phyloP scores from a whole-genome alignment of 1,140 invertebrate species.

The Coelopa frigida region DNA sequence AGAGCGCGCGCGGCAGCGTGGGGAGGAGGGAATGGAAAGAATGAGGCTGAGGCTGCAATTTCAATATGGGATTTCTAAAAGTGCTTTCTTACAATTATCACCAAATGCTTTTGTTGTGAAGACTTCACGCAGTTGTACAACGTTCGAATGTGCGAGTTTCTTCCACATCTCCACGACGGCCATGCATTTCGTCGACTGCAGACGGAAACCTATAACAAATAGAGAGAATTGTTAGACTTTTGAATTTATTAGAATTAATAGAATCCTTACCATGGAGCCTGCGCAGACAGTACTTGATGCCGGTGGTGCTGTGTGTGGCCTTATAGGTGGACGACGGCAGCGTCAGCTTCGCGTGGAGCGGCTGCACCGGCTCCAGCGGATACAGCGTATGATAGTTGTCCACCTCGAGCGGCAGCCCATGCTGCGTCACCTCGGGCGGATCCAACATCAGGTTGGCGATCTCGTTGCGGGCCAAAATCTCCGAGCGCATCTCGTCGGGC shows the following conservation, averaged over 20 bases:
- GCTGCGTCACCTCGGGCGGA: slow-evolving; percentile 49
- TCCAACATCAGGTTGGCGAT: slow-evolving; percentile 55
- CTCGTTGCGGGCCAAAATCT: slow-evolving; percentile 70
- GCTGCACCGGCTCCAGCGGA: slow-evolving; percentile 71
- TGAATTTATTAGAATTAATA: neutral
- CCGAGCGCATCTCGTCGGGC: slow-evolving; percentile 65
- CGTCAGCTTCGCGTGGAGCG: slow-evolving; percentile 61
- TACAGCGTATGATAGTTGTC: slow-evolving; percentile 85
- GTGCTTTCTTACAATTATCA: slow-evolving; percentile 76
- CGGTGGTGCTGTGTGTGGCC: slow-evolving; percentile 82
- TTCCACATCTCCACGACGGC: slow-evolving; percentile 88
- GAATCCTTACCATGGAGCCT: slow-evolving; percentile 64
- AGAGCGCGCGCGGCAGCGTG: no score
- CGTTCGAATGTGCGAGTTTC: slow-evolving; percentile 85
- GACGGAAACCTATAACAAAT: slow-evolving; percentile 51
- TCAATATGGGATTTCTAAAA: neutral
- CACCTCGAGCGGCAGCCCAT: slow-evolving; percentile 75
- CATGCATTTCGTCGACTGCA: slow-evolving; percentile 79
- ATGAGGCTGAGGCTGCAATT: neutral
- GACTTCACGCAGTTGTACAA: slow-evolving; percentile 84
- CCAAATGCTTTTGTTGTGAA: slow-evolving; percentile 94
- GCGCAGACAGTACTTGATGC: slow-evolving; percentile 76
- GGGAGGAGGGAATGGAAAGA: neutral
- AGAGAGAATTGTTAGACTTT: slow-evolving; percentile 4
- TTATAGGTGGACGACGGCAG: slow-evolving; percentile 83